A percentile compares a stretch with the other conserved stretches of the same genome.
These are phyloP conservation scores for Lingula anatina DNA, from an alignment of 2,888 invertebrate species.

Conservation along the genomic window DNA sequence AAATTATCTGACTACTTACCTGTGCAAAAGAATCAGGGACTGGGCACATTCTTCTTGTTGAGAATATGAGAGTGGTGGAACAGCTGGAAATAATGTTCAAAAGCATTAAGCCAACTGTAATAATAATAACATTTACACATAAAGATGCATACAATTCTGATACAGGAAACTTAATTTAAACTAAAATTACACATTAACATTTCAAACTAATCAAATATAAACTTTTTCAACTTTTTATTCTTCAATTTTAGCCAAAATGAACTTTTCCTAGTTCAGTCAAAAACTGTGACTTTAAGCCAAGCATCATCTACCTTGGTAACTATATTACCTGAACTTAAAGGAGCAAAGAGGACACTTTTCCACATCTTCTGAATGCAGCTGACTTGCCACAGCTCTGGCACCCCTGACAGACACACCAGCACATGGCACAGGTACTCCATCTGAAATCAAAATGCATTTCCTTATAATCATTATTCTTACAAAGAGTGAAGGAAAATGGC, in stretches of 20 bases:
- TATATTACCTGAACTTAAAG: background rate
- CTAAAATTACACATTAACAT: background rate
- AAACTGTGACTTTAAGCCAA: background rate
- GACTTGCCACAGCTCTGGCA: conserved; percentile 27
- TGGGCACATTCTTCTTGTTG: conserved; percentile 25
- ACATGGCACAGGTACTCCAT: conserved; percentile 26
- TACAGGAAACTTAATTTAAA: background rate
- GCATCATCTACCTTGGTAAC: background rate
- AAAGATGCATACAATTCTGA: too few relatives aligned
- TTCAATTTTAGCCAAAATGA: too few relatives aligned
- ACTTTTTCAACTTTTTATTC: too few relatives aligned
- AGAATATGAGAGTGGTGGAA: conserved; percentile 21
- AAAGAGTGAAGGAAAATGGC: too few relatives aligned
- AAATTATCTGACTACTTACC: too few relatives aligned
- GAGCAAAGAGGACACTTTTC: conserved; percentile 19
- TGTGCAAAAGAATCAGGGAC: conserved; percentile 25
- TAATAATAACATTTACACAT: too few relatives aligned
- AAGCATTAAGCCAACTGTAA: too few relatives aligned
- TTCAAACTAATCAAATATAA: too few relatives aligned
- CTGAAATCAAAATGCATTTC: conserved; percentile 16
- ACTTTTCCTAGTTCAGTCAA: background rate
- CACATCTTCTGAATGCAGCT: conserved; percentile 25
- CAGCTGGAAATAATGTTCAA: conserved; percentile 22
- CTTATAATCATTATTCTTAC: too few relatives aligned
- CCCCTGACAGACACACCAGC: conserved; percentile 21